Conservation (phyloP, 2,888 invertebrate genomes). For the Muschampia plurimacula region DNA sequence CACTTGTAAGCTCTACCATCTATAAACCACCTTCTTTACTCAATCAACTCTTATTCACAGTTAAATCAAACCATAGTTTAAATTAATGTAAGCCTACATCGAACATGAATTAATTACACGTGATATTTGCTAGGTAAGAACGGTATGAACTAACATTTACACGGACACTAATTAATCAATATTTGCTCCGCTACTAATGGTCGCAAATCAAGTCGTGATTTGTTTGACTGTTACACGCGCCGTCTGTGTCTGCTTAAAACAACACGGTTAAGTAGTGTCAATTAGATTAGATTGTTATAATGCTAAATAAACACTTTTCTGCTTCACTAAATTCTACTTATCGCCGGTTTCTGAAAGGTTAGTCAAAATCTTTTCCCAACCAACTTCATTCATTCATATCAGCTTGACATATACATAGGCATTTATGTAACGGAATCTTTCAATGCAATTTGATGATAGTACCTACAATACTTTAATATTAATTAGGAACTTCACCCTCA, state of each 20-base stretch:
- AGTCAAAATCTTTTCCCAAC: no score
- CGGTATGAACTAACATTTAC: conserved; percentile 14
- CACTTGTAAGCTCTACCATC: no score
- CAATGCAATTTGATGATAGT: no score
- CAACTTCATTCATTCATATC: no score
- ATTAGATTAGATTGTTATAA: background rate
- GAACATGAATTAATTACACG: conserved; percentile 1
- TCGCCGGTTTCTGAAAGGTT: no score
- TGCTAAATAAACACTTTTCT: background rate
- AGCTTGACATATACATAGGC: no score
- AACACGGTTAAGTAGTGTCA: background rate
- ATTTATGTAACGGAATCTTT: no score
- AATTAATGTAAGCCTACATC: background rate
- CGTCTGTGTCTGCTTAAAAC: background rate
- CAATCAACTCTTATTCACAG: background rate
- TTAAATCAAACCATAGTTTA: background rate
- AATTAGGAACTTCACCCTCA: no score
- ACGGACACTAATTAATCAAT: conserved; percentile 23
- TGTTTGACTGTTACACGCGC: conserved; percentile 21
- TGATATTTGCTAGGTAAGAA: background rate
- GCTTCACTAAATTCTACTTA: background rate
- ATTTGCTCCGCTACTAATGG: conserved; percentile 16
- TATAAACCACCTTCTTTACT: no score
- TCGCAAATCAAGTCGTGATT: conserved; percentile 24
- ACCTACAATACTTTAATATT: no score